Conservation (phyloP, 1,140 invertebrate genomes). For the Meloidogyne chitwoodi region DNA sequence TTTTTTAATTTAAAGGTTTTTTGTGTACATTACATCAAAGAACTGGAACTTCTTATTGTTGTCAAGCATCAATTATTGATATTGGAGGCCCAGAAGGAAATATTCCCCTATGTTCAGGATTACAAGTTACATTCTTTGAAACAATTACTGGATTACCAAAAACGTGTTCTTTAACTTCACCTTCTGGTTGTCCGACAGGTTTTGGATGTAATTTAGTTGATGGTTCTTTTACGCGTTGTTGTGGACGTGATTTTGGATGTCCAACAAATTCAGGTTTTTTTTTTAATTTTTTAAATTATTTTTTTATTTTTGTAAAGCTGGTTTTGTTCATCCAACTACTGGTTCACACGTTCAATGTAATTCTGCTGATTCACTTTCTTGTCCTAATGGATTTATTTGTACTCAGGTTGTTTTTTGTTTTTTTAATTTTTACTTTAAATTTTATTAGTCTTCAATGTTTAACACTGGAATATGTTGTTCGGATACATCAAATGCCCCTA, state of each 20-base stretch:
- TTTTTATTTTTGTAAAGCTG: slow-evolving; percentile 25
- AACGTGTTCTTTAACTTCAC: slow-evolving; percentile 43
- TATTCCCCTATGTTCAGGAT: slow-evolving; percentile 38
- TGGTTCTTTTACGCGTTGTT: slow-evolving; percentile 55
- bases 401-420: slow-evolving; percentile 3
- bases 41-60: slow-evolving; percentile 59
- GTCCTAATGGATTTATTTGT: slow-evolving; percentile 25
- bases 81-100: neutral
- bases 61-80: slow-evolving; percentile 36
- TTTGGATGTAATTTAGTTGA: slow-evolving; percentile 57
- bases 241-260: slow-evolving; percentile 56
- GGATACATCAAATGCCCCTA: slow-evolving; percentile 44
- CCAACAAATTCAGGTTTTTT: slow-evolving; percentile 47
- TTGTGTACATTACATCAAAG: slow-evolving; percentile 52
- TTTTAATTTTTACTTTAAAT: slow-evolving; percentile 10
- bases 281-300: neutral
- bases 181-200: slow-evolving; percentile 48
- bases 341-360: slow-evolving; percentile 53
- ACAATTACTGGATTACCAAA: slow-evolving; percentile 49
- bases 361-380: slow-evolving; percentile 40
- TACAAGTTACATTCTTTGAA: slow-evolving; percentile 53
- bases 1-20: slow-evolving; percentile 48
- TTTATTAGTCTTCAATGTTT: slow-evolving; percentile 43
- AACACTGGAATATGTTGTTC: slow-evolving; percentile 42
- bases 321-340: slow-evolving; percentile 52